Conservation (phyloP, 2,113 vertebrate genomes). For the Dascyllus trimaculatus region DNA sequence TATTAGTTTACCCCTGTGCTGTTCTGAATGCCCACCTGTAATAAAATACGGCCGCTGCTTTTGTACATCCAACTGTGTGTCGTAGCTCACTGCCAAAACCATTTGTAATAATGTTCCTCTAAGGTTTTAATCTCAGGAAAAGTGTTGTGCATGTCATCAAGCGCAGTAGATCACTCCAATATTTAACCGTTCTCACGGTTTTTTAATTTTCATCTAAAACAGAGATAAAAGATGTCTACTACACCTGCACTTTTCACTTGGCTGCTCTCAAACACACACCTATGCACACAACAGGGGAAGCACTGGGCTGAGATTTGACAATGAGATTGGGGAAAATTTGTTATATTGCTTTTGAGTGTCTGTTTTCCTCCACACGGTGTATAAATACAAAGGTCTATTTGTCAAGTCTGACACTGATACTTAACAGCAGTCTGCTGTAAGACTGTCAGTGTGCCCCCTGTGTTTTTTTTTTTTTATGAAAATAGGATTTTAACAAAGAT, state of each 20-base stretch:
- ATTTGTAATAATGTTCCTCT: too few species aligned
- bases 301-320: constrained; percentile 40
- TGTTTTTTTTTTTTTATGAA: constrained; percentile 30
- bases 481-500: constrained; percentile 39
- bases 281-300: not conserved
- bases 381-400: constrained; percentile 48
- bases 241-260: not conserved
- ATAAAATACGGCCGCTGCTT: constrained; percentile 27
- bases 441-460: constrained; percentile 16
- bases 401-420: constrained; percentile 49
- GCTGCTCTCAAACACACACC: not conserved
- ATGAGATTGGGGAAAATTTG: constrained; percentile 40
- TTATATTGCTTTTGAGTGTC: constrained; percentile 22
- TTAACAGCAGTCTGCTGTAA: constrained; percentile 34
- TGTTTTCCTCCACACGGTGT: not conserved
- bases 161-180: too few species aligned
- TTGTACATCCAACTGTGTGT: not conserved
- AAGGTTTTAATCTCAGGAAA: too few species aligned
- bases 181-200: not conserved
- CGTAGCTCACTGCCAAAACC: not conserved
- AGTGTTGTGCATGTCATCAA: too few species aligned
- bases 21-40: constrained; percentile 15
- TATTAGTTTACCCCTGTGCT: constrained; percentile 6
- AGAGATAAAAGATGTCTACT: not conserved
- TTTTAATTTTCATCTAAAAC: not conserved